phyloP scores from a whole-genome alignment of 1,140 invertebrate genomes.

The Ceratina japonica region DNA sequence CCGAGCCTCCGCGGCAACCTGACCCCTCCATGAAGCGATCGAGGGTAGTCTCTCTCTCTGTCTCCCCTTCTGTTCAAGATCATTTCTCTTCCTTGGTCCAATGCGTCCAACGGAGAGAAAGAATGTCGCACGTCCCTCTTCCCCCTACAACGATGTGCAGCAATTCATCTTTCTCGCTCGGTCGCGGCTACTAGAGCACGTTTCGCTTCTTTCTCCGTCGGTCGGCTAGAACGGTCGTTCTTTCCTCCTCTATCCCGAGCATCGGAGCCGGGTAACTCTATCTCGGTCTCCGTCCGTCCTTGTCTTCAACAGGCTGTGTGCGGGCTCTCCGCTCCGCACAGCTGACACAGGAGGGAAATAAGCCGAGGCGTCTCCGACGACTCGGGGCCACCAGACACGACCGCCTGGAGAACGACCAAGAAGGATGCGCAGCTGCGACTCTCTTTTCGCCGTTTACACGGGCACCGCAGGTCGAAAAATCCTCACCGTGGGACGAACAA shows the following conservation, averaged over 20 bases:
- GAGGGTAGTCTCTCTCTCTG: slow-evolving; percentile 39
- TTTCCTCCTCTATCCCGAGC: neutral
- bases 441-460: slow-evolving; percentile 39
- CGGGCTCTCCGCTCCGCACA: slow-evolving; percentile 51
- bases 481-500: neutral
- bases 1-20: slow-evolving; percentile 37
- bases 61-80: neutral
- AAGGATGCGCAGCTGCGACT: slow-evolving; percentile 64
- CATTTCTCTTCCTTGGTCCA: slow-evolving; percentile 28
- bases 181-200: slow-evolving; percentile 42
- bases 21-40: slow-evolving; percentile 41
- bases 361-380: slow-evolving; percentile 60
- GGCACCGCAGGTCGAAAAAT: slow-evolving; percentile 52
- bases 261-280: neutral
- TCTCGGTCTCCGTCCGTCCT: neutral
- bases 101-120: neutral
- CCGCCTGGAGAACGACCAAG: slow-evolving; percentile 69
- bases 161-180: slow-evolving; percentile 44
- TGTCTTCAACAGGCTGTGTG: slow-evolving; percentile 36
- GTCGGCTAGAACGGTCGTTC: slow-evolving; percentile 10
- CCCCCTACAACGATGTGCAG: neutral
- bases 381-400: slow-evolving; percentile 57
- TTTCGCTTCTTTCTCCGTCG: slow-evolving; percentile 16
- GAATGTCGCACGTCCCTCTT: neutral
- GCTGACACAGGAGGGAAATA: slow-evolving; percentile 70